Percentiles rank a stretch among this genome's conserved stretches.
These are phyloP conservation scores for Stenopsyche tienmushanensis DNA, from an alignment of 1,140 invertebrate genomes.

Conservation along the genomic window DNA sequence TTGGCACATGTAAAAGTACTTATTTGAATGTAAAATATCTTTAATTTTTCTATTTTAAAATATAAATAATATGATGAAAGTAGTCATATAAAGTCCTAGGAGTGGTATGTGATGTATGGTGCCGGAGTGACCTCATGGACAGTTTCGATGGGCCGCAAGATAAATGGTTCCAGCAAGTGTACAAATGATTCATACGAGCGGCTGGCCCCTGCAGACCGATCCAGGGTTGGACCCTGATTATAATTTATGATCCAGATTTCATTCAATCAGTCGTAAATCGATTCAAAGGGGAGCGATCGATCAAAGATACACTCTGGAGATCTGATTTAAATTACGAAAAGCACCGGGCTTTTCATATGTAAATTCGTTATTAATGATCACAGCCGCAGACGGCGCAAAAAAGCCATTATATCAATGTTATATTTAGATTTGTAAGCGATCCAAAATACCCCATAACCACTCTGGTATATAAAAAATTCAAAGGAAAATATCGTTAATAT, in stretches of 20 bases:
- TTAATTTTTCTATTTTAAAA: too few species aligned
- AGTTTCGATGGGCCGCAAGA: conserved; percentile 38
- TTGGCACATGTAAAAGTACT: too few species aligned
- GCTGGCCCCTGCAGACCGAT: conserved; percentile 1
- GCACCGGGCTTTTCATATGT: not conserved
- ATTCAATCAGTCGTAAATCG: conserved; percentile 34
- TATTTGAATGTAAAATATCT: too few species aligned
- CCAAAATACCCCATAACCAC: too few species aligned
- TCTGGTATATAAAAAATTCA: too few species aligned
- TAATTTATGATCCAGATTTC: conserved; percentile 41
- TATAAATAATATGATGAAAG: too few species aligned
- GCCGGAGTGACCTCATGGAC: conserved; percentile 35
- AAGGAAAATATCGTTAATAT: too few species aligned
- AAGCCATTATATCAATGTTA: too few species aligned
- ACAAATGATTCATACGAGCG: conserved; percentile 39
- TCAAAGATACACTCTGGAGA: not conserved
- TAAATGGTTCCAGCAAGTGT: conserved; percentile 39
- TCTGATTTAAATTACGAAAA: conserved; percentile 15
- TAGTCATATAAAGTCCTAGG: conserved; percentile 3
- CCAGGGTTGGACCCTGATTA: conserved; percentile 30
- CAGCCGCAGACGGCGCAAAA: too few species aligned
- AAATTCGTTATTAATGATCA: conserved; percentile 4
- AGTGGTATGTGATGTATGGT: conserved; percentile 33
- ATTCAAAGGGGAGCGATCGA: conserved; percentile 20
- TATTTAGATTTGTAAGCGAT: too few species aligned